Percentiles rank a stretch among this genome's conserved stretches.
Conservation (phyloP, 2,113 vertebrate species). For the Empidonax alnorum region DNA sequence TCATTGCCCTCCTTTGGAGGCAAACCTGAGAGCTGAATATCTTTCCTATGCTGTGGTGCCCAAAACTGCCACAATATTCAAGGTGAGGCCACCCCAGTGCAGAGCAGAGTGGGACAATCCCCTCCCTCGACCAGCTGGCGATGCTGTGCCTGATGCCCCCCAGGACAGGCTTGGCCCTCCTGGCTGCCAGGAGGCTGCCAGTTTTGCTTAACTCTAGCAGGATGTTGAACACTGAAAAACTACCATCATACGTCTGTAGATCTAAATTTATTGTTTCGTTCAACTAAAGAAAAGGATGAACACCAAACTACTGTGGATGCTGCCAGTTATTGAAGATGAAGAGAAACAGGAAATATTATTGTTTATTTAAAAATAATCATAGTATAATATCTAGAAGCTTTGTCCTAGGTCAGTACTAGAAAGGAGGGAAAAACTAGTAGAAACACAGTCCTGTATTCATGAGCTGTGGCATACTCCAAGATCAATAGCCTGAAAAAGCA, state of each 20-base stretch:
- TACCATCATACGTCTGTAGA: neutral
- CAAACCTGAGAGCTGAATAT: neutral
- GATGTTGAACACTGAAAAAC: neutral
- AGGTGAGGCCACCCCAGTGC: neutral
- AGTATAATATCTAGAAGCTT: neutral
- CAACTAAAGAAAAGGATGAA: neutral
- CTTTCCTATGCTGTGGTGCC: accelerated
- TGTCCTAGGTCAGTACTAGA: neutral
- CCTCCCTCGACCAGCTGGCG: accelerated
- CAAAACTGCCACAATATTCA: neutral
- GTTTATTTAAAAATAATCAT: neutral
- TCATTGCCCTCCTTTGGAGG: neutral
- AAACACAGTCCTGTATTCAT: neutral
- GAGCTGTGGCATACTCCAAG: neutral
- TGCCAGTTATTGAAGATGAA: neutral
- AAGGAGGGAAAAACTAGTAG: neutral
- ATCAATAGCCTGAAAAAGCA: neutral
- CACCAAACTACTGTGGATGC: neutral
- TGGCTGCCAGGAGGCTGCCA: neutral
- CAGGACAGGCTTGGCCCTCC: accelerated
- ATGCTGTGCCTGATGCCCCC: neutral
- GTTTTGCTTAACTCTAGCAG: neutral
- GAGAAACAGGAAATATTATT: neutral
- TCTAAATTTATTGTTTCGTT: neutral
- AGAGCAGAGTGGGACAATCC: accelerated